Evolutionary conservation across 2,888 invertebrate species (phyloP).

Genomic region (Campaea margaritaria): DNA sequence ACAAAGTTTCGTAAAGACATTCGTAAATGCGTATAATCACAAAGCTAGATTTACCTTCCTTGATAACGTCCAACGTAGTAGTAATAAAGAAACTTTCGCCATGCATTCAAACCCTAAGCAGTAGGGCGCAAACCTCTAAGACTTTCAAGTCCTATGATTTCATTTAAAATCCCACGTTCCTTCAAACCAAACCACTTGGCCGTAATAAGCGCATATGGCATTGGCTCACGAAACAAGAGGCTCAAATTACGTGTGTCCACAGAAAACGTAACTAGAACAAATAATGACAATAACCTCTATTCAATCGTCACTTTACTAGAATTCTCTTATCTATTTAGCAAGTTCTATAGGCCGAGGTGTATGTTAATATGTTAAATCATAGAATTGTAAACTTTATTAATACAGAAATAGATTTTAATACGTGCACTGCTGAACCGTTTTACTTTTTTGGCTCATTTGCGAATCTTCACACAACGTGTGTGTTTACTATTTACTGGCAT

Average conservation of each 20-base stretch:
- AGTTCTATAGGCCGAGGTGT: constrained; percentile 41
- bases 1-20: too few relatives aligned
- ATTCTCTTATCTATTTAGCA: constrained; percentile 74
- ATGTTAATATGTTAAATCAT: background rate
- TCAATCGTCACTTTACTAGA: constrained; percentile 60
- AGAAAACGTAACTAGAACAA: constrained; percentile 37
- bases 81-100: too few relatives aligned
- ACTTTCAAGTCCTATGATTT: background rate
- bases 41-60: too few relatives aligned
- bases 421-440: too few relatives aligned
- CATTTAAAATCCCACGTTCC: constrained; percentile 34
- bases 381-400: background rate
- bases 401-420: too few relatives aligned
- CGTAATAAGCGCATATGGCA: constrained; percentile 44
- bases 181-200: constrained; percentile 42
- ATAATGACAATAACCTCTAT: constrained; percentile 59
- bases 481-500: too few relatives aligned
- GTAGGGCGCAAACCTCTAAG: background rate
- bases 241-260: constrained; percentile 44
- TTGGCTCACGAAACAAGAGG: constrained; percentile 37
- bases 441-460: too few relatives aligned
- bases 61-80: too few relatives aligned
- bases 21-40: too few relatives aligned
- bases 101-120: too few relatives aligned
- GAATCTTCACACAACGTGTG: too few relatives aligned